Evolutionary conservation across 2,888 invertebrate species (phyloP).

Genomic region (Conistra vaccinii): DNA sequence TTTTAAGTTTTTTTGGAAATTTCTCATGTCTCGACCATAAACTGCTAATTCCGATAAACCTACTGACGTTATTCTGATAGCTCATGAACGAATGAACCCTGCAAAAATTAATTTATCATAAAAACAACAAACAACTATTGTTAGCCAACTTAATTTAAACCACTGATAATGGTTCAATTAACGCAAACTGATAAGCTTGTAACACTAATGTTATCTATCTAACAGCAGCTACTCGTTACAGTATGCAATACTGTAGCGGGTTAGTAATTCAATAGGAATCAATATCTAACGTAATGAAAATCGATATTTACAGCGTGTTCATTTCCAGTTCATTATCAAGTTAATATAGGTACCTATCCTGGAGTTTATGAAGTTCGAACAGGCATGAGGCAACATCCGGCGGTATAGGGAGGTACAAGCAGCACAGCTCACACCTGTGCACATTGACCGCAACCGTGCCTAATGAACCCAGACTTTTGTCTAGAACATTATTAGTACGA

Average conservation of each 20-base stretch:
- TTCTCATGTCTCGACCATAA: too few species aligned
- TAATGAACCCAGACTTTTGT: conserved; percentile 43
- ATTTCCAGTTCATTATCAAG: conserved; percentile 31
- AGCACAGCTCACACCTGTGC: conserved; percentile 52
- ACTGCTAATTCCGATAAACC: neutral
- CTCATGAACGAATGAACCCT: neutral
- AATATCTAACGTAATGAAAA: conserved; percentile 6
- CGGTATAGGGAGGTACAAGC: conserved; percentile 14
- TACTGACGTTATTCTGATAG: neutral
- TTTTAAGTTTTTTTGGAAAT: neutral
- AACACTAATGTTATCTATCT: conserved; percentile 30
- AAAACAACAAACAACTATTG: conserved; percentile 1
- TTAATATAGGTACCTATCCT: conserved; percentile 14
- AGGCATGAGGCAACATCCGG: conserved; percentile 35
- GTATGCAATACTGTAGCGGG: conserved; percentile 8
- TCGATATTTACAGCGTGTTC: conserved; percentile 24
- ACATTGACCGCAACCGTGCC: conserved; percentile 49
- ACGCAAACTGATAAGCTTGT: conserved; percentile 33
- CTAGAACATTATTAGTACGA: conserved; percentile 19
- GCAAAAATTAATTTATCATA: neutral
- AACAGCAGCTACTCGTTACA: conserved; percentile 35
- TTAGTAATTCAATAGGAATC: conserved; percentile 24
- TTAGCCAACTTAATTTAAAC: neutral
- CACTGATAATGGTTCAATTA: conserved; percentile 34
- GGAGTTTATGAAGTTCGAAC: conserved; percentile 29